Evolutionary conservation across 2,113 vertebrate species (phyloP).

Genomic region (Lanius ludovicianus): DNA sequence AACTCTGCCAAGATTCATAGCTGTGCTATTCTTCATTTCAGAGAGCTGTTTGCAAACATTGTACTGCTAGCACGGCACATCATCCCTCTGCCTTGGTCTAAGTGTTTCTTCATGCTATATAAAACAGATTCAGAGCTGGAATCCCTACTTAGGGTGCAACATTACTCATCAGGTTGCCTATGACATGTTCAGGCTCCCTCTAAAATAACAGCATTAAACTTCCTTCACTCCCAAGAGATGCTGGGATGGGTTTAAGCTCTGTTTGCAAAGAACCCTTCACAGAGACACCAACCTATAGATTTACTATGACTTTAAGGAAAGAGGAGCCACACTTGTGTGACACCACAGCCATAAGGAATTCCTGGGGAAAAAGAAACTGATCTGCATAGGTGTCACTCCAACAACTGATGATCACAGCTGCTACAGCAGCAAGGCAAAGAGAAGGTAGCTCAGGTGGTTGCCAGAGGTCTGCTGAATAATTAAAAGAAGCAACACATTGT

Average conservation of each 20-base stretch:
- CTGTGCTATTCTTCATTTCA: neutral
- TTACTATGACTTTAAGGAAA: neutral
- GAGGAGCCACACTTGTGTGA: neutral
- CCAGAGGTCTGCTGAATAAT: conserved; percentile 17
- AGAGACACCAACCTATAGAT: neutral
- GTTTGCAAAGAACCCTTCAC: neutral
- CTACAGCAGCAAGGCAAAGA: neutral
- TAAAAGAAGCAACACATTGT: neutral
- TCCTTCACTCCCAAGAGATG: neutral
- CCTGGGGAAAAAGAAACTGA: neutral
- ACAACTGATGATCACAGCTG: neutral
- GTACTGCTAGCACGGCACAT: neutral
- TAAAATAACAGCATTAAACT: neutral
- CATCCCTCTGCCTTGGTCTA: neutral
- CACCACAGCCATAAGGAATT: neutral
- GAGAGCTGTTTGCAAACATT: neutral
- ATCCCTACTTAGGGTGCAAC: neutral
- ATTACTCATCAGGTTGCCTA: neutral
- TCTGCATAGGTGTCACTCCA: neutral
- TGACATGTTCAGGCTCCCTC: neutral
- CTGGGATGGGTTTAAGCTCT: neutral
- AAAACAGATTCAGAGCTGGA: neutral
- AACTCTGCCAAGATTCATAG: neutral
- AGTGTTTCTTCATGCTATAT: neutral
- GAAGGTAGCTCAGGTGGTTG: neutral